Evolutionary conservation across 2,888 invertebrate genomes (phyloP).

Genomic region (Cryptocheilus praepositus): DNA sequence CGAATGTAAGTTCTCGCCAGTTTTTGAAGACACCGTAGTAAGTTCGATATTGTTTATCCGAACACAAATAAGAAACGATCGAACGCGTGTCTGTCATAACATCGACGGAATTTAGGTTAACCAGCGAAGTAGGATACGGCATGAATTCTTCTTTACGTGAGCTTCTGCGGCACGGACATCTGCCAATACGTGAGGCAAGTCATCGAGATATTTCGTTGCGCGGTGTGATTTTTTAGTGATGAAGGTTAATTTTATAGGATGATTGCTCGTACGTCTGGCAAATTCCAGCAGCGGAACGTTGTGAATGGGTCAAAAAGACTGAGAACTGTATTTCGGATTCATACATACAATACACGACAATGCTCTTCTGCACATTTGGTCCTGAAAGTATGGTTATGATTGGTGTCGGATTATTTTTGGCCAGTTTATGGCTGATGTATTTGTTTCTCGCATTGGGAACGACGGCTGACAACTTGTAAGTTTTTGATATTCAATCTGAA

Average conservation of each 20-base stretch:
- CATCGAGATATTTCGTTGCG: slow-evolving; percentile 1
- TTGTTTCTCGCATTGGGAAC: slow-evolving; percentile 77
- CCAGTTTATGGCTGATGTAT: slow-evolving; percentile 75
- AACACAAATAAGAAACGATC: no score
- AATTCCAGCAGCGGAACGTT: slow-evolving; percentile 63
- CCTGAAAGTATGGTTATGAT: slow-evolving; percentile 54
- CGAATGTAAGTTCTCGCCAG: no score
- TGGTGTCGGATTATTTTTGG: slow-evolving; percentile 56
- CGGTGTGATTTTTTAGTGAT: no score
- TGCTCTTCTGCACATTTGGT: slow-evolving; percentile 71
- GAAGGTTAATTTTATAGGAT: slow-evolving; percentile 49
- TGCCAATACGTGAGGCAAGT: slow-evolving; percentile 45
- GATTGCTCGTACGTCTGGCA: slow-evolving; percentile 72
- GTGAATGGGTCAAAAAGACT: slow-evolving; percentile 68
- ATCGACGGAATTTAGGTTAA: slow-evolving; percentile 1
- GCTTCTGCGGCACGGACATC: slow-evolving; percentile 35
- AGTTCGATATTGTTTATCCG: no score
- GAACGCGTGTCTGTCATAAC: no score
- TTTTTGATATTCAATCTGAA: no score
- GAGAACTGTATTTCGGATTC: slow-evolving; percentile 65
- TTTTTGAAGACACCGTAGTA: no score
- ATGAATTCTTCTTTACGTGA: neutral
- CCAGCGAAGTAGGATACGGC: no score
- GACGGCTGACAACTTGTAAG: slow-evolving; percentile 79
- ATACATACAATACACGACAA: slow-evolving; percentile 68